Evolutionary conservation across 92 coral and sea anemone species (phyloP), one percentile per base, ranked within the genome.

Genomic region (Porites lobata): DNA sequence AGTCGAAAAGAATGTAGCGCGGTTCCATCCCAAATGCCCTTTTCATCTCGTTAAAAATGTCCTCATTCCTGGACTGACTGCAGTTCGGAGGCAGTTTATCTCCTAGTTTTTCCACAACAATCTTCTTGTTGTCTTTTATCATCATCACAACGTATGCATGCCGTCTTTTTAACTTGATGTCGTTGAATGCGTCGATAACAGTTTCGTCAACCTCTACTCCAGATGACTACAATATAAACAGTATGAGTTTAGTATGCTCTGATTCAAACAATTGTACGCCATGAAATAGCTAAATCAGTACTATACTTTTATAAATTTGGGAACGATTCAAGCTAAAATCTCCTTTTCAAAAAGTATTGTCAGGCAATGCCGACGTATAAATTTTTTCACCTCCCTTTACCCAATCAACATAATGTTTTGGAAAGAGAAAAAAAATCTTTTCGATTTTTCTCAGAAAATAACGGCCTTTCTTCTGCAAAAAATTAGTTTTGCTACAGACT

Each of bases 121-220:
- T 87, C 75, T 68, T 87, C 51, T 87, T 82, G 32, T 74, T 87
- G 47, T 90, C 75, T 58, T 72, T 76, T 50, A 93, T 88, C 88
- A 82, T 77, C 89, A 90, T 78, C 54, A 76, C 68, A 17, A 79
- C 79, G 11, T 74, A 82, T 18, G 80, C 90, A 21, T 79, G 71
- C 11, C 52, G 72, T 9, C 7, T 65, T 22, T 80, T 82, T 12
- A 80, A 22, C 68, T 93, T 90, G 89, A 87, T 72, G 2, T 77
- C 73, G 72, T 73, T 69, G 43, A 52, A 93, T n/a, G 69, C 73
- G 0, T 72, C 80, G 9, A 76, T 32, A 59, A 90, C 77, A 1
- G n/a, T 51, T 20, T 50, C 61, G 73, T 93, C 94, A 53, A 90
- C 84, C 32, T 69, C 88, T 43, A 93, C 86, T 1, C 94, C 96